These are phyloP conservation scores for Lophius piscatorius DNA, from an alignment of 2,113 vertebrate genomes.

Conservation along the genomic window DNA sequence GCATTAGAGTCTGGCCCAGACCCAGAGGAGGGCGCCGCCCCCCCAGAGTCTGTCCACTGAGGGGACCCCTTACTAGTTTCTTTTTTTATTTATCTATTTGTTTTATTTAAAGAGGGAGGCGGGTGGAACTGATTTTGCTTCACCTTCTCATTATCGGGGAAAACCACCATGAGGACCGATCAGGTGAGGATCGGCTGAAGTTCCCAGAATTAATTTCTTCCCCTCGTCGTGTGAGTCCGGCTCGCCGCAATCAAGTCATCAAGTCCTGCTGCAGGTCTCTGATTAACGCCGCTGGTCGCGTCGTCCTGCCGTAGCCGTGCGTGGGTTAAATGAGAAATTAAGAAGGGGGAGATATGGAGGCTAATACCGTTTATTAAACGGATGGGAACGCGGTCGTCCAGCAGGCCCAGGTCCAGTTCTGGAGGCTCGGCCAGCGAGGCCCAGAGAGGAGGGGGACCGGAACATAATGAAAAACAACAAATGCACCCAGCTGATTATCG, in stretches of 20 bases:
- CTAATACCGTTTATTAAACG: conserved; percentile 79
- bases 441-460: conserved; percentile 49
- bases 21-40: no score
- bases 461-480: conserved; percentile 71
- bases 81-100: no score
- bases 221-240: conserved; percentile 39
- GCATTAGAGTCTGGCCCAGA: no score
- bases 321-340: conserved; percentile 71
- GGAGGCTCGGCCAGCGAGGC: conserved; percentile 43
- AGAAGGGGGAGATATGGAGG: conserved; percentile 70
- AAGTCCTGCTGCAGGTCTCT: conserved; percentile 56
- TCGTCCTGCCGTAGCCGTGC: conserved; percentile 59
- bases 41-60: no score
- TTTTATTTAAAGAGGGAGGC: no score
- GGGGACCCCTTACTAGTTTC: no score
- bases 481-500: conserved; percentile 74
- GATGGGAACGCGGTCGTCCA: conserved; percentile 54
- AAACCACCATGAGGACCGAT: no score
- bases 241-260: conserved; percentile 53
- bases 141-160: no score
- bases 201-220: no score
- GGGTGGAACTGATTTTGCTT: no score
- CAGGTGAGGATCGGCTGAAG: no score
- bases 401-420: conserved; percentile 32
- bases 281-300: conserved; percentile 58